phyloP scores from a whole-genome alignment of 2,797 vertebrate genomes.

The Eurystomus glaucurus region DNA sequence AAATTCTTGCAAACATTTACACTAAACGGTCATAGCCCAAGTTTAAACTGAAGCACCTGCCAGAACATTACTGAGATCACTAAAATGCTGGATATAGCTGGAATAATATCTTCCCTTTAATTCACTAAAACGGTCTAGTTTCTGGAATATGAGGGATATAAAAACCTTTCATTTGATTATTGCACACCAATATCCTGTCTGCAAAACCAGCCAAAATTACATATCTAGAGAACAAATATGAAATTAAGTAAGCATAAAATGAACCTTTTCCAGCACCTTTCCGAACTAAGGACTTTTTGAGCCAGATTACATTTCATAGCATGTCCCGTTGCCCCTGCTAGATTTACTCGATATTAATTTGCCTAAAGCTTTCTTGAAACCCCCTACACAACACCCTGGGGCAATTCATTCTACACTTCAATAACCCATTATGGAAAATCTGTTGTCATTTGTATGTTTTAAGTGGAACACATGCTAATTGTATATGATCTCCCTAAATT shows the following conservation, averaged over 20 bases:
- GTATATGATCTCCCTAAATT: neutral
- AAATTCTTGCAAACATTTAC: neutral
- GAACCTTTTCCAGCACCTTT: neutral
- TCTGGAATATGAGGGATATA: neutral
- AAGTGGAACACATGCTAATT: neutral
- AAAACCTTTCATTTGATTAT: neutral
- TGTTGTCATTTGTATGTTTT: neutral
- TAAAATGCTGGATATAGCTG: neutral
- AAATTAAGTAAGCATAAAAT: neutral
- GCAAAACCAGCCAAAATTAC: neutral
- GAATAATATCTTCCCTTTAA: neutral
- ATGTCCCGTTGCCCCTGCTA: neutral
- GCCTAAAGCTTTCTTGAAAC: neutral
- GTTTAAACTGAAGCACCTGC: neutral
- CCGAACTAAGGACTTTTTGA: neutral
- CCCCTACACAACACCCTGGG: neutral
- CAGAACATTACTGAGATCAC: neutral
- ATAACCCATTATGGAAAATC: neutral
- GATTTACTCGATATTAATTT: neutral
- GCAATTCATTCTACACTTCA: neutral
- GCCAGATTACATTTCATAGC: neutral
- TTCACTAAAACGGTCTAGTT: neutral
- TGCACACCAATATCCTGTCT: neutral
- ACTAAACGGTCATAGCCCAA: neutral
- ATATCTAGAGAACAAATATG: neutral